Base-by-base conservation (phyloP, 2,797 vertebrate genomes). In the Macroramphosus scolopax region DNA sequence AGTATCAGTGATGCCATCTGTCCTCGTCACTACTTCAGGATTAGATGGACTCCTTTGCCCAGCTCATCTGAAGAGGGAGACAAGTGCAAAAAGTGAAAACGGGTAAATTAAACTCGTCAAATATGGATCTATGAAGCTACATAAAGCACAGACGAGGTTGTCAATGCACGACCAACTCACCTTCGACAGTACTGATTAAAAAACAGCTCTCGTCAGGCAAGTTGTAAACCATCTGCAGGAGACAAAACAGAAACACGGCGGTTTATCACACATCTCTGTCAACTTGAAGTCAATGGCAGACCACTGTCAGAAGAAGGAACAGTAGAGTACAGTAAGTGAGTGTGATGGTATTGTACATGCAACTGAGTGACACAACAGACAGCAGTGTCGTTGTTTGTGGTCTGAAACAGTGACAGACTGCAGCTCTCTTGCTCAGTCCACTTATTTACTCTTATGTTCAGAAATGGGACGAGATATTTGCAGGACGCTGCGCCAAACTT, bases 131-230 rank as follows among this genome's bases (percentile, higher is more conserved):
- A 33, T 5, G 11, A 31, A 31, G 4, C n/a, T 3, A 6, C 12
- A 6, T n/a, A 9, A n/a, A n/a, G 8, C 6, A 5, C n/a, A n/a
- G n/a, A n/a, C n/a, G n/a, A n/a, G n/a, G n/a, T n/a, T n/a, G n/a
- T n/a, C n/a, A 2, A 8, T 7, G 2, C 10, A 10, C 9, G 4
- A 29, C 9, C 4, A 12, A 62, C 63, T 16, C 88, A 96, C 94
- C 94, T 93, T 96, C 94, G 77, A 97, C 85, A 54, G 91, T 93
- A 83, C 91, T 91, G 82, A 97, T 93, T 80, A 94, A 85, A 89
- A 96, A 96, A 80, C 92, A 95, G 83, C 92, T 95, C 85, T 97
- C 94, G 61, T 97, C 94, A 53, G 92, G 89, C 80, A 97, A 91
- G 82, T 96, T 97, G 71, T 94, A 94, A 90, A 97, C 93, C 94